These are phyloP conservation scores for Philopotamus ludificatus DNA, from an alignment of 1,140 invertebrate species.

Conservation along the genomic window DNA sequence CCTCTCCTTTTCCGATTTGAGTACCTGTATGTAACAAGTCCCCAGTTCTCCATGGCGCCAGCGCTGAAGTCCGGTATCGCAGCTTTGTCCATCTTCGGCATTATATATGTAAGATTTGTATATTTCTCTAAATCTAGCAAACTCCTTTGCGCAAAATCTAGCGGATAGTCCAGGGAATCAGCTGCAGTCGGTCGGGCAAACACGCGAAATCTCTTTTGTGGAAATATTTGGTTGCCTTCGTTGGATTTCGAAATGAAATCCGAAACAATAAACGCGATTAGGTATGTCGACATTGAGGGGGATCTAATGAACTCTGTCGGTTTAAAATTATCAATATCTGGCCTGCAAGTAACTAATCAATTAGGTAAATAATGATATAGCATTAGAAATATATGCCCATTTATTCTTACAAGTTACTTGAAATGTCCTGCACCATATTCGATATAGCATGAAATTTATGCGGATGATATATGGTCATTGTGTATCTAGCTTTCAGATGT, in stretches of 20 bases:
- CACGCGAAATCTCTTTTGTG: slow-evolving; percentile 55
- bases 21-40: slow-evolving; percentile 63
- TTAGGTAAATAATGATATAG: neutral
- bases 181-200: slow-evolving; percentile 70
- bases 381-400: neutral
- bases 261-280: slow-evolving; percentile 75
- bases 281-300: slow-evolving; percentile 79
- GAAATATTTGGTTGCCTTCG: slow-evolving; percentile 46
- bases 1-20: slow-evolving; percentile 43
- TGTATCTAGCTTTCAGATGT: slow-evolving; percentile 81
- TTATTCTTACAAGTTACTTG: slow-evolving; percentile 50
- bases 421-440: slow-evolving; percentile 1
- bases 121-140: slow-evolving; percentile 65
- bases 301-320: slow-evolving; percentile 51
- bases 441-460: slow-evolving; percentile 43
- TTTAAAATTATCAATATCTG: slow-evolving; percentile 51
- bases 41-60: slow-evolving; percentile 81
- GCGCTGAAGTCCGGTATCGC: slow-evolving; percentile 72
- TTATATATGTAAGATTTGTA: slow-evolving; percentile 50
- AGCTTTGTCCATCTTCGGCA: slow-evolving; percentile 65
- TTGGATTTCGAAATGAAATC: slow-evolving; percentile 64
- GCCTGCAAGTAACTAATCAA: slow-evolving; percentile 46
- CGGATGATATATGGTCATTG: slow-evolving; percentile 76
- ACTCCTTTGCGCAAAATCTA: slow-evolving; percentile 70
- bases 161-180: slow-evolving; percentile 57